Conservation (phyloP, 1,140 invertebrate species). For the Conus ventricosus region DNA sequence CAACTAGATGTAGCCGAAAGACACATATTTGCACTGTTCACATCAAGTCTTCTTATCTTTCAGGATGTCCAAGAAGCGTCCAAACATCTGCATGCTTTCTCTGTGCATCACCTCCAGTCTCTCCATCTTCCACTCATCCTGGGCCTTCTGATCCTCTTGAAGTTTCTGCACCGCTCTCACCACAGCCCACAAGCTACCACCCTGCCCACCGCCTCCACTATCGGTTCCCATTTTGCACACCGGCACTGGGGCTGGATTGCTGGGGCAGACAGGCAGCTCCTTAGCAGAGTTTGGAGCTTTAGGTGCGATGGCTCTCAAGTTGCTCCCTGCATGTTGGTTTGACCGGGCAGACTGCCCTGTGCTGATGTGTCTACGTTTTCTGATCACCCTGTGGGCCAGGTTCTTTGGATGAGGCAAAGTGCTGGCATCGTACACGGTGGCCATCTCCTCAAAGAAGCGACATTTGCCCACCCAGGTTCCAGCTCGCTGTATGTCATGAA, state of each 20-base stretch:
- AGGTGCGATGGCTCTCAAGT: background rate
- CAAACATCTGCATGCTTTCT: slow-evolving; percentile 26
- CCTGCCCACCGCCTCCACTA: background rate
- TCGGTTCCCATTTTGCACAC: background rate
- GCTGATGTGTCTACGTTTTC: background rate
- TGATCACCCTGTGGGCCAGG: background rate
- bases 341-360: no score
- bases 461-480: slow-evolving; percentile 37
- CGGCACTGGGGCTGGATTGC: background rate
- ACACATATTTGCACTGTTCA: background rate
- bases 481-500: slow-evolving; percentile 35
- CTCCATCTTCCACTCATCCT: slow-evolving; percentile 7
- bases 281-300: background rate
- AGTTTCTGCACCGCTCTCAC: background rate
- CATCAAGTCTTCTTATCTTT: slow-evolving; percentile 14
- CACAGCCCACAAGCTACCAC: background rate
- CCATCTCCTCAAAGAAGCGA: slow-evolving; percentile 47
- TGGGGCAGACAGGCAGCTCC: no score
- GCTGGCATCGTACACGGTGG: slow-evolving; percentile 38
- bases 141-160: background rate
- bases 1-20: no score
- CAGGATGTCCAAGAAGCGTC: slow-evolving; percentile 6
- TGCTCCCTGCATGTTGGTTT: background rate
- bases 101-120: slow-evolving; percentile 19
- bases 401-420: background rate